Percentiles rank a stretch among this genome's conserved stretches.
Evolutionary conservation across 35 echinoderm and acorn worm species (phyloP).

Genomic region (Antedon bifida): DNA sequence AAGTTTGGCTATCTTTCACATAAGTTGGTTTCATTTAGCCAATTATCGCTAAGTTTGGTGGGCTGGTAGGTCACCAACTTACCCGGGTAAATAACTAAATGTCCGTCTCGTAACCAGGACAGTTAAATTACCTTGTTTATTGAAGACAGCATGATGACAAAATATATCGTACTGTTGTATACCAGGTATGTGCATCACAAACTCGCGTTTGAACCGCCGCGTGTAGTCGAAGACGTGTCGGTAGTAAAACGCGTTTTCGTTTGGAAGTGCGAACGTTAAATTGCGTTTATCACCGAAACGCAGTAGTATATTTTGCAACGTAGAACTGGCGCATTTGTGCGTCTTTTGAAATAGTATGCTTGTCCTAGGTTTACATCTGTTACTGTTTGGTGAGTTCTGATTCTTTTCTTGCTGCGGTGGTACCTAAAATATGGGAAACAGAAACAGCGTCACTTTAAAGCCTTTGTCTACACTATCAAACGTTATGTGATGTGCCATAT

Average conservation of each 20-base stretch:
- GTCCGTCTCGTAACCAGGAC: no score
- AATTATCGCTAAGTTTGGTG: no score
- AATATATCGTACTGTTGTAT: not conserved
- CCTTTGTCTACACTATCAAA: no score
- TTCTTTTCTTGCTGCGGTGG: not conserved
- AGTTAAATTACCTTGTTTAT: not conserved
- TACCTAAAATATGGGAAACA: not conserved
- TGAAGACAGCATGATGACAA: not conserved
- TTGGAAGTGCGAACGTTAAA: constrained; percentile 42
- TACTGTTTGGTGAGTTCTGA: not conserved
- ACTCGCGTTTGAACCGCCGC: not conserved
- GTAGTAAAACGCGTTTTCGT: not conserved
- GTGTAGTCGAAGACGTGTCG: not conserved
- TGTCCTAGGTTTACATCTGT: constrained; percentile 15
- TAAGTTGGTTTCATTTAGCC: no score
- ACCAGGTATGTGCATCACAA: not conserved
- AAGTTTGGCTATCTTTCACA: no score
- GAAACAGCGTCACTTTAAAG: no score
- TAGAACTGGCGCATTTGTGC: constrained; percentile 59
- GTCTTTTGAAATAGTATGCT: constrained; percentile 50
- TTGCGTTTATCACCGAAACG: constrained; percentile 39
- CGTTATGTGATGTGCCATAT: no score
- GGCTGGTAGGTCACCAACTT: no score
- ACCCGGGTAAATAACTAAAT: no score
- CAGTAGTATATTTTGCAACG: constrained; percentile 46